Percentiles rank a stretch among this genome's conserved stretches.
These are phyloP conservation scores for Myotis daubentonii DNA, from an alignment of 2,797 vertebrate genomes.

Conservation along the genomic window DNA sequence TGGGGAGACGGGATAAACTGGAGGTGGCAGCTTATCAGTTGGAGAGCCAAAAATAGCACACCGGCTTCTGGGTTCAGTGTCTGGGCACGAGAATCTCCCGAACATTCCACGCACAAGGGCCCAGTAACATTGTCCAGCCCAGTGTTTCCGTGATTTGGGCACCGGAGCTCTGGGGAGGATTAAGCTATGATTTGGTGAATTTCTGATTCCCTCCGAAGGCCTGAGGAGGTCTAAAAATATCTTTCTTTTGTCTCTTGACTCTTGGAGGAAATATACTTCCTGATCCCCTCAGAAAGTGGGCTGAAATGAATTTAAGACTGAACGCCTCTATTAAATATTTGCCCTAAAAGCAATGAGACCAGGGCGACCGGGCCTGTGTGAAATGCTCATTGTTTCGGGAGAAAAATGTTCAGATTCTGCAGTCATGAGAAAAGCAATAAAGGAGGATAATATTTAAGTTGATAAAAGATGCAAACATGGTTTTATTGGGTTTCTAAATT, in stretches of 20 bases:
- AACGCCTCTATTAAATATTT: conserved; percentile 82
- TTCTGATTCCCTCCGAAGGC: conserved; percentile 49
- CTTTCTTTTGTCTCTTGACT: conserved; percentile 21
- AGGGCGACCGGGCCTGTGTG: conserved; percentile 50
- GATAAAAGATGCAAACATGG: conserved; percentile 84
- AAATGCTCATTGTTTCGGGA: conserved; percentile 62
- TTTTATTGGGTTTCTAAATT: conserved; percentile 83
- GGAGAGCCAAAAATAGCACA: conserved; percentile 50
- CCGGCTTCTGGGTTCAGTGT: not conserved
- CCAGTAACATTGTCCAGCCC: not conserved
- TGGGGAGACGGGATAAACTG: not conserved
- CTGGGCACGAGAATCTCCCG: not conserved
- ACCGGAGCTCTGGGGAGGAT: not conserved
- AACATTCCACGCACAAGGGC: not conserved
- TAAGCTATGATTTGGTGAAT: conserved; percentile 54
- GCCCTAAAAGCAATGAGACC: conserved; percentile 63
- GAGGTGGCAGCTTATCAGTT: not conserved
- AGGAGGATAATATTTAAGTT: conserved; percentile 85
- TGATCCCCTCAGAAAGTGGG: conserved; percentile 55
- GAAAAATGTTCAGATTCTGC: conserved; percentile 74
- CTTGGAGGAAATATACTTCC: conserved; percentile 38
- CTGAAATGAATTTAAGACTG: conserved; percentile 64
- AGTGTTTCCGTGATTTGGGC: not conserved
- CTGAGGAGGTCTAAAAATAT: conserved; percentile 66
- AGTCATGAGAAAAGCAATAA: conserved; percentile 83